Evolutionary conservation across 2,797 vertebrate species (phyloP).

Genomic region (Discoglossus pictus): DNA sequence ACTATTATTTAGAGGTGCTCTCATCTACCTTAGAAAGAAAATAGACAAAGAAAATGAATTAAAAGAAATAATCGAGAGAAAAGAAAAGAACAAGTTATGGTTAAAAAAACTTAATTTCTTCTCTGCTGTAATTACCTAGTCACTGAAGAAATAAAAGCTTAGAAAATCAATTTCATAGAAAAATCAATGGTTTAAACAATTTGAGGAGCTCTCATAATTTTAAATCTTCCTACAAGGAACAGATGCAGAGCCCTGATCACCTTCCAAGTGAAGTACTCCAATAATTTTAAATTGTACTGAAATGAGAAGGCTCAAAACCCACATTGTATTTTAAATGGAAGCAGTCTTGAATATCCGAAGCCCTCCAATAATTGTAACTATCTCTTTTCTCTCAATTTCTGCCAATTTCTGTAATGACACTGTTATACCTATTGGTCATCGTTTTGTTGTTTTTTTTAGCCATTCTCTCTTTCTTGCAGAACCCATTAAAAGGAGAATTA

Average conservation of each 20-base stretch:
- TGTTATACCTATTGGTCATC: slow-evolving; percentile 1
- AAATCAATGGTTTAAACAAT: slow-evolving; percentile 75
- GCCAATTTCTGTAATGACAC: slow-evolving; percentile 24
- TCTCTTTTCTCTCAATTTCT: not conserved
- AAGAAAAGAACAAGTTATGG: slow-evolving; percentile 41
- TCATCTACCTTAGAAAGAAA: not conserved
- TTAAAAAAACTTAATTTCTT: slow-evolving; percentile 52
- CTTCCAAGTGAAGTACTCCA: slow-evolving; percentile 60
- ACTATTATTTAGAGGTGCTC: slow-evolving; percentile 2
- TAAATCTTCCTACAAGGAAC: slow-evolving; percentile 58
- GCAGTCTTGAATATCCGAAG: slow-evolving; percentile 56
- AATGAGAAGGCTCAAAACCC: slow-evolving; percentile 49
- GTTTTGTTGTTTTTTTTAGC: not conserved
- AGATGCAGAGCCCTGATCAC: slow-evolving; percentile 59
- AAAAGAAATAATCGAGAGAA: slow-evolving; percentile 46
- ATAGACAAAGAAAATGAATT: slow-evolving; percentile 9
- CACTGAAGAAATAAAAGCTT: slow-evolving; percentile 65
- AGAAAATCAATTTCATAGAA: slow-evolving; percentile 71
- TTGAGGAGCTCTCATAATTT: slow-evolving; percentile 68
- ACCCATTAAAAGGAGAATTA: not conserved
- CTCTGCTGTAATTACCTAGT: slow-evolving; percentile 63
- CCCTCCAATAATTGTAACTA: slow-evolving; percentile 53
- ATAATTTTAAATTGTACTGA: slow-evolving; percentile 64
- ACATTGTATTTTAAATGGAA: slow-evolving; percentile 58
- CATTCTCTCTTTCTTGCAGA: slow-evolving; percentile 4